Conservation (phyloP, 2,797 vertebrate genomes). For the Brachyalestes nurse region DNA sequence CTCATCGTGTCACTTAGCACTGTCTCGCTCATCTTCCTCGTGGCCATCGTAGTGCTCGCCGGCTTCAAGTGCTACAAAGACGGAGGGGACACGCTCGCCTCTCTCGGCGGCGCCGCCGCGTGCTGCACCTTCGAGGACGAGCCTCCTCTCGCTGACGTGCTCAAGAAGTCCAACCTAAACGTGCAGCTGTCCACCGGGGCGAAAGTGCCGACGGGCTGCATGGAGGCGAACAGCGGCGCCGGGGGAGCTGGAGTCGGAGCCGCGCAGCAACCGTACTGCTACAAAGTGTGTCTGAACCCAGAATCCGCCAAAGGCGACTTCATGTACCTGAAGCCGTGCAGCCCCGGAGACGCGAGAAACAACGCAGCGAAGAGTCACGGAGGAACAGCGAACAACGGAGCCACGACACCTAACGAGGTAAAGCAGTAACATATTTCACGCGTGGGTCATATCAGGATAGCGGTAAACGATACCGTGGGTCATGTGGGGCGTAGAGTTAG, state of each 20-base stretch:
- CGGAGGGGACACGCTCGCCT: constrained; percentile 77
- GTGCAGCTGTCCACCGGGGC: constrained; percentile 80
- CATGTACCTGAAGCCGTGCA: constrained; percentile 92
- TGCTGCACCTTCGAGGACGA: constrained; percentile 84
- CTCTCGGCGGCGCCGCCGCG: constrained; percentile 67
- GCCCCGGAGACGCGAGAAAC: constrained; percentile 81
- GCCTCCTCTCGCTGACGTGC: constrained; percentile 77
- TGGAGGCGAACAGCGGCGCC: constrained; percentile 75
- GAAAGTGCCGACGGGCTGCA: constrained; percentile 83
- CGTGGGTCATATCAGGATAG: background rate
- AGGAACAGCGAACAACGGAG: constrained; percentile 75
- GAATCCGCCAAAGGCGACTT: constrained; percentile 94
- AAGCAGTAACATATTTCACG: background rate
- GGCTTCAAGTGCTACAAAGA: constrained; percentile 87
- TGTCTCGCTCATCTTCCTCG: constrained; percentile 88
- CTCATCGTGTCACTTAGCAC: constrained; percentile 91
- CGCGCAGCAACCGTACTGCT: constrained; percentile 86
- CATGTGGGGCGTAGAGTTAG: background rate
- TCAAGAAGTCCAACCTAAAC: constrained; percentile 86
- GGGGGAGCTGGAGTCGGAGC: constrained; percentile 61
- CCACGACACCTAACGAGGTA: constrained; percentile 87
- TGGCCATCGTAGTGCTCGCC: constrained; percentile 88
- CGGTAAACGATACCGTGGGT: background rate
- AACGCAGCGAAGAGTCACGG: constrained; percentile 77
- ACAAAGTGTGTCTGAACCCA: constrained; percentile 89